Evolutionary conservation across 1,140 invertebrate species (phyloP), one percentile per base, ranked within the genome.

Genomic region (Drosophila funebris): DNA sequence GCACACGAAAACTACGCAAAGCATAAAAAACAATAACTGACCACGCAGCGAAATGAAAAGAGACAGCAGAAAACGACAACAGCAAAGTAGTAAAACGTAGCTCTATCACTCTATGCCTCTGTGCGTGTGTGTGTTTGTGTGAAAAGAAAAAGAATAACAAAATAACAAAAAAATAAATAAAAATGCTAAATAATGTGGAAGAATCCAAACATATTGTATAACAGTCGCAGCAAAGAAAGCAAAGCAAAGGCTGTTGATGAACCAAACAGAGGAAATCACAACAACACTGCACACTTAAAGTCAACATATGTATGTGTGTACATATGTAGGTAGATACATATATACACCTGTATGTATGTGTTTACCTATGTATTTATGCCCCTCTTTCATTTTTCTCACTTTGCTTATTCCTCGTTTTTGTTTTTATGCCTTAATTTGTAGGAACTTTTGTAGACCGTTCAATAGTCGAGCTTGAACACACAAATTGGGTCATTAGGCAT

Each of bases 101-200:
- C n/a, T n/a, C n/a, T n/a, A 27, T 22, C 48, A 18, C n/a, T n/a
- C n/a, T 48, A 22, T 43, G 41, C 41, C 33, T 48, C 11, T 36
- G 63, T 57, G 43, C 33, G 52, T 75, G 41, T 33, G 24, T 50
- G 39, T 50, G 29, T 67, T 9, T 14, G 64, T 53, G 52, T 64
- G 53, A 33, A 56, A 43, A 36, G 20, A 41, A 61, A 62, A 64
- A 69, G 74, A 77, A 74, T 73, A 76, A 73, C 57, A 85, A 68
- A 50, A 68, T 60, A 61, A 33, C n/a, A 56, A 41, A n/a, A 36
- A 61, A 87, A 67, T 77, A 77, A 81, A 81, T 77, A 84, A 81
- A 87, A 78, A 87, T 87, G 83, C 75, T 87, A 87, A 85, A 85
- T 75, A 88, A 88, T 82, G 67, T 87, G 74, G 78, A 72, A 75